Base-by-base conservation (phyloP, 2,888 invertebrate species). In the Drosophila mimetica region DNA sequence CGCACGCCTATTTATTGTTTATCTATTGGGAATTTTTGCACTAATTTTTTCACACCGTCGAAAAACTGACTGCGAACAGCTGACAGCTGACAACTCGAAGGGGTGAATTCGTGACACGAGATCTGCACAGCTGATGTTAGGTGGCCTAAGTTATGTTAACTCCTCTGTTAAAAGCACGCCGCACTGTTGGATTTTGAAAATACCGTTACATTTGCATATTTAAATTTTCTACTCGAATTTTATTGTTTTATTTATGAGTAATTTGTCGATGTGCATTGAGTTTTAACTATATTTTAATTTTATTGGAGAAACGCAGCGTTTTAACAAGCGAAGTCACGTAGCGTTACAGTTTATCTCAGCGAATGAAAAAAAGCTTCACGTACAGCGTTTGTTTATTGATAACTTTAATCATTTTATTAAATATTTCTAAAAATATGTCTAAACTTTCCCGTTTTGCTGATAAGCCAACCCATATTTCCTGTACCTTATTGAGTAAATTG, bases 1-100 rank as follows among this genome's bases (percentile, higher is more conserved):
- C 41, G 36, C 66, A 42, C 64, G 16, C 25, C 48, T 42, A 16
- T 63, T 46, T 64, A 42, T 65, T 65, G 65, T 64, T 65, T 64
- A 52, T 64, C 44, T 2, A n/a, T 42, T 6, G 57, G 30, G 30
- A 28, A 22, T 52, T 48, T 63, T 65, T 30, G 64, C 64, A 52
- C 8, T 36, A 51, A 59, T 46, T 42, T 65, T 41, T 22, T 48
- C 65, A 64, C 41, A 50, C 60, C 60, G 41, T 41, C 41, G 39
- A 60, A 42, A 60, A 44, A 42, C 42, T 60, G 60, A 58, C 60
- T 22, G 14, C 37, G 11, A 59, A 60, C 42, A 60, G 20, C 60
- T 59, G 59, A 57, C 57, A 63, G 50, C 63, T 63, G 63, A 41
- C 42, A 18, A 42, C 41, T 28, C 30, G 58, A 16, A 30, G 22